Percentiles rank a stretch among this genome's conserved stretches.
phyloP scores from a whole-genome alignment of 2,888 invertebrate species.

The Thalpophila matura region DNA sequence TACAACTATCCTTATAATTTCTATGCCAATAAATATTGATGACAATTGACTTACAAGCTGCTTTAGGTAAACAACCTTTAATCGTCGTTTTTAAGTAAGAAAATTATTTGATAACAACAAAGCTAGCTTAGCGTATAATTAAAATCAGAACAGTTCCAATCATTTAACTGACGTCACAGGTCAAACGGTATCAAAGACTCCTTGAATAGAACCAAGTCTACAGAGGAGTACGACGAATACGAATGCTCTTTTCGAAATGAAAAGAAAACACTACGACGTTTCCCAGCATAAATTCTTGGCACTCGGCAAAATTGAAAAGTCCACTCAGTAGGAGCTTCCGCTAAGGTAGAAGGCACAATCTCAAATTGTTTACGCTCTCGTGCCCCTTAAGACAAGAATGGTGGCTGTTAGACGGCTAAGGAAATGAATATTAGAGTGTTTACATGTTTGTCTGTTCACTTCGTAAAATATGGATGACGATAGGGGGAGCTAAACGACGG shows the following conservation, averaged over 20 bases:
- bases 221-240: slow-evolving; percentile 58
- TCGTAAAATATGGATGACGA: slow-evolving; percentile 38
- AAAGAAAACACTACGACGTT: slow-evolving; percentile 83
- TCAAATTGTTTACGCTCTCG: slow-evolving; percentile 83
- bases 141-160: slow-evolving; percentile 51
- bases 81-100: too few relatives aligned
- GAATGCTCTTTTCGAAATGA: slow-evolving; percentile 85
- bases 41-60: too few relatives aligned
- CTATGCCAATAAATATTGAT: too few relatives aligned
- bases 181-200: slow-evolving; percentile 60
- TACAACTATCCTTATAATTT: too few relatives aligned
- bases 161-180: slow-evolving; percentile 46
- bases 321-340: slow-evolving; percentile 81
- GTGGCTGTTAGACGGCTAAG: slow-evolving; percentile 63
- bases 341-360: slow-evolving; percentile 80
- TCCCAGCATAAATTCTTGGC: slow-evolving; percentile 82
- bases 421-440: slow-evolving; percentile 65
- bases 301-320: slow-evolving; percentile 89
- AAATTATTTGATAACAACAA: too few relatives aligned
- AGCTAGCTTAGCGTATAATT: slow-evolving; percentile 5
- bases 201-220: slow-evolving; percentile 61
- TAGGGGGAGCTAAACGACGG: slow-evolving; percentile 26
- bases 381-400: slow-evolving; percentile 78
- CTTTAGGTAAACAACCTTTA: too few relatives aligned
- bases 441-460: slow-evolving; percentile 58